Evolutionary conservation across 2,113 vertebrate species (phyloP), one percentile per base, ranked within the genome.

Genomic region (Barnardius zonarius): DNA sequence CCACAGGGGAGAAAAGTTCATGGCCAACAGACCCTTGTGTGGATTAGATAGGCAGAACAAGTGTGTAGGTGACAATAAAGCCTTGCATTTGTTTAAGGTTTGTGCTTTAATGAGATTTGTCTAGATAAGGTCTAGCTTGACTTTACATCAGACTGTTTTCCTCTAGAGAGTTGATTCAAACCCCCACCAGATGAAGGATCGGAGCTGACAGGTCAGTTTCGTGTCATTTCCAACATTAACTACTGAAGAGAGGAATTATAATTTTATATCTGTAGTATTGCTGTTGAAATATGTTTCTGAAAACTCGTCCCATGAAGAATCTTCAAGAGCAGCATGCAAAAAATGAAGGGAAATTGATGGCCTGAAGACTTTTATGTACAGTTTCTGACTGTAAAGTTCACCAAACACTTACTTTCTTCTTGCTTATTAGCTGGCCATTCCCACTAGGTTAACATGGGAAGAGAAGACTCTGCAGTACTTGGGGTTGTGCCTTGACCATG

Each of bases 331-430:
- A 89, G 31, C 41, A 51, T 2, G 4, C 41, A 73, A 72, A 69
- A 75, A 82, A 75, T 46, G 31, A 89, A 84, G 39, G 95, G 63
- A 95, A 94, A 86, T 77, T 55, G 46, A 83, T 78, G 85, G 68
- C 46, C 83, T 91, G 67, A 66, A 90, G 59, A 86, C 4, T 90
- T 93, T 78, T 92, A 81, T 92, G 20, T 89, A 68, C 39, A 43
- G 10, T 90, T 94, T 83, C 90, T 88, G 79, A 55, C 84, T 80
- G 44, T 77, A 55, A 91, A 90, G 62, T 86, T 96, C 92, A 96
- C 85, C 72, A 90, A 92, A 85, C 82, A 80, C 88, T 96, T 76
- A 91, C 89, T 95, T 85, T 90, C 55, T 91, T 92, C 54, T 92
- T 92, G 46, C 78, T 92, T 95, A 87, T 91, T 93, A 84, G 61